Percentiles rank a stretch among this genome's conserved stretches.
Conservation (phyloP, 2,888 invertebrate species). For the Lasius platythorax region DNA sequence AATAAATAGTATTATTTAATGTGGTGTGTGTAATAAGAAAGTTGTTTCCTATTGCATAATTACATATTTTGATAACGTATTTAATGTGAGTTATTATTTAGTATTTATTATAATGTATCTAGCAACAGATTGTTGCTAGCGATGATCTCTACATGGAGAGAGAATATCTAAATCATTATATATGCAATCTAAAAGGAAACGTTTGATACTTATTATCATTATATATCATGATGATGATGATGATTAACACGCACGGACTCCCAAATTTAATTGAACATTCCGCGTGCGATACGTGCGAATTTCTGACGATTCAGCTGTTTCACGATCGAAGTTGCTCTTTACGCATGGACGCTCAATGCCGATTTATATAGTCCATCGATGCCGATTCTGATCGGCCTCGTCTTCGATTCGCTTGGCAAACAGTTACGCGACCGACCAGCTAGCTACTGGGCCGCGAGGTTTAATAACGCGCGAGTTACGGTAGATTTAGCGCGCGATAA, state of each 20-base stretch:
- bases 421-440: slow-evolving; percentile 49
- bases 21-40: background rate
- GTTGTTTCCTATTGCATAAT: background rate
- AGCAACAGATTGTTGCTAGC: background rate
- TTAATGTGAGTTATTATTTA: background rate
- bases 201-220: background rate
- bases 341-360: slow-evolving; percentile 18
- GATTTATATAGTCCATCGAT: slow-evolving; percentile 44
- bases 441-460: slow-evolving; percentile 49
- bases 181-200: background rate
- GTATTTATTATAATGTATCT: background rate
- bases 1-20: background rate
- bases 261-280: slow-evolving; percentile 5
- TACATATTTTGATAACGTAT: background rate
- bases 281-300: background rate
- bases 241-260: background rate
- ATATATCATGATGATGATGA: background rate
- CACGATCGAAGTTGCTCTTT: slow-evolving; percentile 8
- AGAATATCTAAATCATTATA: background rate
- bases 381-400: slow-evolving; percentile 28
- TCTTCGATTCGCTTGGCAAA: slow-evolving; percentile 48
- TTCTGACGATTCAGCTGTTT: background rate
- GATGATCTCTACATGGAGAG: background rate
- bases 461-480: slow-evolving; percentile 58
- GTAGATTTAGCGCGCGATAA: slow-evolving; percentile 63